phyloP scores from a whole-genome alignment of 92 coral and sea anemone genomes.

The Umimayanthus chanpuru region DNA sequence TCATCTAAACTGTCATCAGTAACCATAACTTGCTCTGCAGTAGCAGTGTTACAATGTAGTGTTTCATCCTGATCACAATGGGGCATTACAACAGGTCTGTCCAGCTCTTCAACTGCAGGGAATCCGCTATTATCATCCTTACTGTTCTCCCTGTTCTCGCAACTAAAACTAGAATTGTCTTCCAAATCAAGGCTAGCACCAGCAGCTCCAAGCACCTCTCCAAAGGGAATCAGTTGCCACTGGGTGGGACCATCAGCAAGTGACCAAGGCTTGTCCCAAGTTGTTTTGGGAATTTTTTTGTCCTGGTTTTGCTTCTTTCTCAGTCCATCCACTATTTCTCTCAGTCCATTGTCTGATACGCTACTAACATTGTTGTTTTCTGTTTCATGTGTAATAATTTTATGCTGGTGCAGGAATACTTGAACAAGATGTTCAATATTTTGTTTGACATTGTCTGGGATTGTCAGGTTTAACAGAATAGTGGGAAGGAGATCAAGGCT shows the following conservation, averaged over 20 bases:
- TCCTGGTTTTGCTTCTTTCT: not conserved
- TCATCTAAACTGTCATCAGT: not conserved
- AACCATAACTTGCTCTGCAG: not conserved
- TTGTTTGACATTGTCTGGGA: conserved; percentile 47
- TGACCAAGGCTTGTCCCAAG: conserved; percentile 52
- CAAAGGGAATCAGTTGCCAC: conserved; percentile 80
- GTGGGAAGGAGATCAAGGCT: conserved; percentile 42
- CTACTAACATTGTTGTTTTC: not conserved
- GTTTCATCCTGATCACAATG: not conserved
- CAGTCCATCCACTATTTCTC: not conserved
- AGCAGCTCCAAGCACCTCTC: conserved; percentile 64
- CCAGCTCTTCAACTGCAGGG: not conserved
- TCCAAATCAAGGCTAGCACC: not conserved
- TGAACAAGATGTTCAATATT: conserved; percentile 50
- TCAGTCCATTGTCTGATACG: conserved; percentile 5
- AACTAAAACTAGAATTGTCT: not conserved
- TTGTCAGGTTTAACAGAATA: conserved; percentile 55
- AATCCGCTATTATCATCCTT: not conserved
- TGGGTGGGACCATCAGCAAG: conserved; percentile 45
- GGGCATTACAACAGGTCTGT: not conserved
- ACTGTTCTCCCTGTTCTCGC: not conserved
- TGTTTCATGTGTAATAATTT: not conserved
- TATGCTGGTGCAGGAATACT: conserved; percentile 5
- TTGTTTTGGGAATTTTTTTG: not conserved
- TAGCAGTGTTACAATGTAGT: not conserved